Percentiles rank a stretch among this genome's conserved stretches.
Evolutionary conservation across 2,888 invertebrate species (phyloP).

Genomic region (Macrosoma leucophasiata): DNA sequence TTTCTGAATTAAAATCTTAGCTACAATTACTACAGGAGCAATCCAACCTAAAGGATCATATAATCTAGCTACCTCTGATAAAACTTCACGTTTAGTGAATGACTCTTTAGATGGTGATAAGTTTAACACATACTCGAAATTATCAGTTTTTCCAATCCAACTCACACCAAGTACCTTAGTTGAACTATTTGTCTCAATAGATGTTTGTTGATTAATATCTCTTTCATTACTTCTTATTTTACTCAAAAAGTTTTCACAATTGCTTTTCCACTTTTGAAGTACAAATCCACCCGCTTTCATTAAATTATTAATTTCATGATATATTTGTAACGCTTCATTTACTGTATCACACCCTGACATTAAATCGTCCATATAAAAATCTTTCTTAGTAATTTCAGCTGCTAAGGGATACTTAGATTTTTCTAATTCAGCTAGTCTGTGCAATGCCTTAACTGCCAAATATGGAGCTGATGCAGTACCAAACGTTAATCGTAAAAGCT

Average conservation of each 20-base stretch:
- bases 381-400: constrained; percentile 3
- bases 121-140: constrained; percentile 16
- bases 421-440: constrained; percentile 21
- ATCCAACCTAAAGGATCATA: constrained; percentile 26
- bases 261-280: constrained; percentile 27
- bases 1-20: constrained; percentile 24
- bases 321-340: constrained; percentile 18
- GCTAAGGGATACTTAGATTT: constrained; percentile 16
- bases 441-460: constrained; percentile 19
- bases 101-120: constrained; percentile 10
- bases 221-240: constrained; percentile 8
- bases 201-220: constrained; percentile 9
- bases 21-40: constrained; percentile 19
- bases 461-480: constrained; percentile 22
- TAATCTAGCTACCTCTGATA: constrained; percentile 21
- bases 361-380: constrained; percentile 25
- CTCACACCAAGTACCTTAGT: constrained; percentile 23
- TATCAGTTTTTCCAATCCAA: constrained; percentile 10
- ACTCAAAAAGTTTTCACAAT: constrained; percentile 13
- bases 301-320: constrained; percentile 24
- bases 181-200: constrained; percentile 18
- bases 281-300: constrained; percentile 29
- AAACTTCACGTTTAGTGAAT: constrained; percentile 19
- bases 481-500: constrained; percentile 19
- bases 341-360: constrained; percentile 22